phyloP scores from a whole-genome alignment of 2,888 invertebrate species.

The Microctonus brassicae region DNA sequence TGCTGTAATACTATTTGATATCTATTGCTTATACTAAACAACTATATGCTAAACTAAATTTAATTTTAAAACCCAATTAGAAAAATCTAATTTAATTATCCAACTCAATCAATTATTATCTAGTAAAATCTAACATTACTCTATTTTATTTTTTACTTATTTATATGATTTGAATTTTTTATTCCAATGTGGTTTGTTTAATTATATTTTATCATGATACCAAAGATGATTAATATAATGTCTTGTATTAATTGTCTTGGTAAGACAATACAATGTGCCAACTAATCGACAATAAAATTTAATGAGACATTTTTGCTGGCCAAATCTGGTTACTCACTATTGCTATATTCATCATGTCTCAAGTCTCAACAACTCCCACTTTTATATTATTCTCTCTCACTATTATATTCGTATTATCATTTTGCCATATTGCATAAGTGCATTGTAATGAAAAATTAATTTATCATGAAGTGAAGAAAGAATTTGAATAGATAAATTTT shows the following conservation, averaged over 20 bases:
- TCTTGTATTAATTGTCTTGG: no score
- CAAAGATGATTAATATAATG: background rate
- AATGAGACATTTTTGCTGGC: constrained; percentile 19
- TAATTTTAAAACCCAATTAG: background rate
- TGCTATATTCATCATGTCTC: constrained; percentile 22
- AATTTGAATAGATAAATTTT: background rate
- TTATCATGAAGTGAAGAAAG: background rate
- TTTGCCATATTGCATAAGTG: background rate
- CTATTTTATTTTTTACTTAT: no score
- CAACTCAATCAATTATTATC: no score
- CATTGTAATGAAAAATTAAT: background rate
- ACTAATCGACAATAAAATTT: constrained; percentile 41
- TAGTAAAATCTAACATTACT: no score
- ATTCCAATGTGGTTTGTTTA: no score
- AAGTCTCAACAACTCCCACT: constrained; percentile 2
- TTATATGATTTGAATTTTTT: no score
- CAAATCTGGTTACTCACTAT: constrained; percentile 25
- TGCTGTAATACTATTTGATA: background rate
- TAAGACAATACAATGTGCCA: no score
- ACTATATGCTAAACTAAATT: background rate
- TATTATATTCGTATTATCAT: constrained; percentile 30
- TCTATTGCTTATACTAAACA: background rate
- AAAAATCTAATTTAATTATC: no score
- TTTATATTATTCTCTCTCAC: constrained; percentile 20
- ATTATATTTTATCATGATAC: background rate